phyloP scores from a whole-genome alignment of 2,888 invertebrate genomes.

The Gerris lacustris region DNA sequence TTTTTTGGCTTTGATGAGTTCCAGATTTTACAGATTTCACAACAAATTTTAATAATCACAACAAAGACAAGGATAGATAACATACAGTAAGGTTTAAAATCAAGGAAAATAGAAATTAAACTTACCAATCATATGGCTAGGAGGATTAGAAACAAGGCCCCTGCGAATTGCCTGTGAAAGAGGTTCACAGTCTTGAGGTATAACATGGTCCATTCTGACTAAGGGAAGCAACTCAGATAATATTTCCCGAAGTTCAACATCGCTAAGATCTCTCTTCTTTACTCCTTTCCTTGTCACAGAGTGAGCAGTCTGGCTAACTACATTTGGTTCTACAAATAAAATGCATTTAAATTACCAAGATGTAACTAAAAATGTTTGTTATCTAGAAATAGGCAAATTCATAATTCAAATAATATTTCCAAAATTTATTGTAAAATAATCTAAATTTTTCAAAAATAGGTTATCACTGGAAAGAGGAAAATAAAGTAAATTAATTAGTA shows the following conservation, averaged over 20 bases:
- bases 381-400: no score
- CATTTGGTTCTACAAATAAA: constrained; percentile 60
- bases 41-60: no score
- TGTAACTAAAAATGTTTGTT: no score
- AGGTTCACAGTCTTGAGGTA: constrained; percentile 71
- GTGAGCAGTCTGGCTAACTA: constrained; percentile 85
- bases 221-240: constrained; percentile 70
- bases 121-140: constrained; percentile 66
- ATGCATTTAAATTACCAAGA: neutral
- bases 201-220: constrained; percentile 77
- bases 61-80: no score
- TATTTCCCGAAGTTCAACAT: constrained; percentile 72
- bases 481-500: no score
- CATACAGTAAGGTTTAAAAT: neutral
- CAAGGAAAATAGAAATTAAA: neutral
- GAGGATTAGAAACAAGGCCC: constrained; percentile 67
- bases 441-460: no score
- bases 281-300: constrained; percentile 75
- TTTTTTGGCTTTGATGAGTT: no score
- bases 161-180: constrained; percentile 55
- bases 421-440: no score
- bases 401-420: no score
- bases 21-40: no score
- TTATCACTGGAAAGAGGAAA: no score
- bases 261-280: constrained; percentile 67